Evolutionary conservation across 2,113 vertebrate species (phyloP).

Genomic region (Hippocampus guttulatus): DNA sequence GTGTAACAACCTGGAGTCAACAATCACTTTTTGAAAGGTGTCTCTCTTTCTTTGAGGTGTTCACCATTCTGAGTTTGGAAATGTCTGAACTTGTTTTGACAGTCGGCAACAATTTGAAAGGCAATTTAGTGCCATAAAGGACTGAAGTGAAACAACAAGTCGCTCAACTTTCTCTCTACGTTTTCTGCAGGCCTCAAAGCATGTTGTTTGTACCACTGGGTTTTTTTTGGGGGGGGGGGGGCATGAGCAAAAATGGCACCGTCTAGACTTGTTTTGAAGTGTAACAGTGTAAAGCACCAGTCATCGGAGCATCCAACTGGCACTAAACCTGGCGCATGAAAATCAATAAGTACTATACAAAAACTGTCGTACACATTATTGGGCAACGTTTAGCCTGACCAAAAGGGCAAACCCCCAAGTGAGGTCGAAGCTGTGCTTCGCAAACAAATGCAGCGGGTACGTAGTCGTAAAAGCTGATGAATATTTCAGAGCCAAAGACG

Average conservation of each 20-base stretch:
- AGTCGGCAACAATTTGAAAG: not conserved
- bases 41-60: no score
- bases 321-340: no score
- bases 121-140: not conserved
- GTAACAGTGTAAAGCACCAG: no score
- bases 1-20: no score
- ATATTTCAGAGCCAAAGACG: conserved; percentile 50
- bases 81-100: no score
- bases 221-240: no score
- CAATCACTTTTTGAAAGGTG: no score
- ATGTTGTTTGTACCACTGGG: not conserved
- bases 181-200: not conserved
- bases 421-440: conserved; percentile 5
- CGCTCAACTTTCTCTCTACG: not conserved
- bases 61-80: no score
- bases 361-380: not conserved
- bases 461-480: conserved; percentile 44
- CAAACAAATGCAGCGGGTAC: conserved; percentile 30
- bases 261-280: not conserved
- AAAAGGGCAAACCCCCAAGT: not conserved
- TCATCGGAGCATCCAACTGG: no score
- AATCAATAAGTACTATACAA: not conserved
- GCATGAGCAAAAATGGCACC: not conserved
- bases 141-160: not conserved
- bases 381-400: conserved; percentile 14